A percentile compares a stretch with the other conserved stretches of the same genome.
Evolutionary conservation across 2,113 vertebrate species (phyloP).

Genomic region (Todiramphus chloris): DNA sequence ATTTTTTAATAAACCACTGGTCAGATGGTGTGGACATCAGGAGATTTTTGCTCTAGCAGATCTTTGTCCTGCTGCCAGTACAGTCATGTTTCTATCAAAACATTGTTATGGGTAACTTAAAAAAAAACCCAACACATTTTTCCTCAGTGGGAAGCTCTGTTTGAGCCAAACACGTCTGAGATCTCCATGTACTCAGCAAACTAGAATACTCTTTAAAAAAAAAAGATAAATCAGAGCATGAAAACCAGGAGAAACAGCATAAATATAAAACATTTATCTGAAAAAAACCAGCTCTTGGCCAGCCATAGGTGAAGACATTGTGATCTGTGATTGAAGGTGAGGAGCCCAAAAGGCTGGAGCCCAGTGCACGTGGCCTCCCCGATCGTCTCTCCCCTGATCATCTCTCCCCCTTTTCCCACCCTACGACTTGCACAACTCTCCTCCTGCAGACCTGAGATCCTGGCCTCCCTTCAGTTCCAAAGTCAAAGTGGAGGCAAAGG

Average conservation of each 20-base stretch:
- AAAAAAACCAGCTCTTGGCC: not conserved
- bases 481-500: not conserved
- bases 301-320: not conserved
- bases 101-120: not conserved
- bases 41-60: not conserved
- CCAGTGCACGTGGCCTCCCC: accelerated
- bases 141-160: not conserved
- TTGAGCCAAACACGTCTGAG: not conserved
- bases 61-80: conserved; percentile 1
- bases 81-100: not conserved
- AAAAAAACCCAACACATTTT: not conserved
- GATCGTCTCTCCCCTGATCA: accelerated
- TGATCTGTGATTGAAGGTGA: not conserved
- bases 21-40: not conserved
- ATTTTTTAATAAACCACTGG: conserved; percentile 12
- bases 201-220: not conserved
- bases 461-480: not conserved
- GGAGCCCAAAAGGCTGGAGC: not conserved
- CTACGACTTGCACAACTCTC: accelerated
- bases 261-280: conserved; percentile 56
- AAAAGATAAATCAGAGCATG: not conserved
- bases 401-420: not conserved
- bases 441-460: not conserved
- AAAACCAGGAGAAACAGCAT: conserved; percentile 4
- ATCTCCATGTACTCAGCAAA: not conserved